phyloP scores from a whole-genome alignment of 2,797 vertebrate genomes.

The Heteromormyrus szaboi region DNA sequence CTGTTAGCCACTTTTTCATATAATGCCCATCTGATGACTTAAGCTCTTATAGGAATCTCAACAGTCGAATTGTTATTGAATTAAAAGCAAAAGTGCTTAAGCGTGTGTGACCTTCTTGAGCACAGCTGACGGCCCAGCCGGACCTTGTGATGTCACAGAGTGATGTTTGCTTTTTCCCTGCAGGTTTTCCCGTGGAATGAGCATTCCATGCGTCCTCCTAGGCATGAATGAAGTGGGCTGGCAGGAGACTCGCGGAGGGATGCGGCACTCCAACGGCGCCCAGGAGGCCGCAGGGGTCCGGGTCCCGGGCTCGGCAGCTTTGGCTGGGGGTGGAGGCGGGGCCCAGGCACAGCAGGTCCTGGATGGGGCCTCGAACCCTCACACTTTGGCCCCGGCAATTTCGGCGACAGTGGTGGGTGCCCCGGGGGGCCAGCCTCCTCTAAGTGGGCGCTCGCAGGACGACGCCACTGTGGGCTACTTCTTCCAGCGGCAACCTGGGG shows the following conservation, averaged over 20 bases:
- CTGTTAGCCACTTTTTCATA: neutral
- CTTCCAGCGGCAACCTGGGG: constrained; percentile 66
- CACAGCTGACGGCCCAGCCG: neutral
- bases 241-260: constrained; percentile 68
- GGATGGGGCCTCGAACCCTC: constrained; percentile 51
- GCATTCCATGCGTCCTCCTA: constrained; percentile 69
- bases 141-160: neutral
- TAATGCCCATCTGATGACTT: neutral
- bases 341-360: constrained; percentile 53
- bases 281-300: constrained; percentile 56
- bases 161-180: neutral
- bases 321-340: constrained; percentile 51
- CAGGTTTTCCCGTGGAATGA: constrained; percentile 68
- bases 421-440: constrained; percentile 51
- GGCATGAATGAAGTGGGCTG: constrained; percentile 75
- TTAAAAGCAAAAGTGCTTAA: neutral
- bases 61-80: neutral
- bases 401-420: neutral
- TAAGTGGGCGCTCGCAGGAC: constrained; percentile 64
- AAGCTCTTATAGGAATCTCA: neutral
- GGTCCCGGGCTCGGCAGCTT: constrained; percentile 50
- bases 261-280: constrained; percentile 63
- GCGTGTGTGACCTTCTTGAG: neutral
- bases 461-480: constrained; percentile 64
- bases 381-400: neutral